phyloP scores from a whole-genome alignment of 2,888 invertebrate species.

The Notodonta dromedarius region DNA sequence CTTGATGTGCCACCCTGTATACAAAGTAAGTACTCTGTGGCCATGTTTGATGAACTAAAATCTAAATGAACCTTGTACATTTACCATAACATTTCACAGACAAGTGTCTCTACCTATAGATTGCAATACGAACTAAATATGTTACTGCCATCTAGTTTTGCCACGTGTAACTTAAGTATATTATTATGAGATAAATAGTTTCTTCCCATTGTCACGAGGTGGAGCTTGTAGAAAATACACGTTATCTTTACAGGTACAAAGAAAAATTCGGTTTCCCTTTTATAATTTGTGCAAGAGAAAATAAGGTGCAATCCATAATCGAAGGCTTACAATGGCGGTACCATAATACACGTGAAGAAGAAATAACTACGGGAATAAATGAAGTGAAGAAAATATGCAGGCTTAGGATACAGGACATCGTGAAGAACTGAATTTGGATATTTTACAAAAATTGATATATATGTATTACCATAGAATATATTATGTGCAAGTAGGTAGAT shows the following conservation, averaged over 20 bases:
- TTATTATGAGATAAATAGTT: background rate
- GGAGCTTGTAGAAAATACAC: background rate
- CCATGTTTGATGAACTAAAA: no score
- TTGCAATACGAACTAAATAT: no score
- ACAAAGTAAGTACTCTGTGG: no score
- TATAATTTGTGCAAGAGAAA: constrained; percentile 87
- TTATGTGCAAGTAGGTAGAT: no score
- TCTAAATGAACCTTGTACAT: no score
- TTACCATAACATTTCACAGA: no score
- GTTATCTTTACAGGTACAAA: constrained; percentile 81
- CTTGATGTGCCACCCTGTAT: no score
- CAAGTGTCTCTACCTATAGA: no score
- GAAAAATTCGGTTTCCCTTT: constrained; percentile 88
- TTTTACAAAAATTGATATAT: no score
- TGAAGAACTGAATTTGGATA: constrained; percentile 42
- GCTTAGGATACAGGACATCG: constrained; percentile 83
- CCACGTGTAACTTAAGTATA: background rate
- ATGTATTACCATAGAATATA: no score
- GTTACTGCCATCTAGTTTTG: constrained; percentile 27
- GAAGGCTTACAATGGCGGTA: constrained; percentile 81
- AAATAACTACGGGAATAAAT: constrained; percentile 83
- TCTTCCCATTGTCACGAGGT: constrained; percentile 1
- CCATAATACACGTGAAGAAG: constrained; percentile 78
- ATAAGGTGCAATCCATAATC: constrained; percentile 84
- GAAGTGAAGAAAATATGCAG: constrained; percentile 89